Percentiles rank a stretch among this genome's conserved stretches.
phyloP scores from a whole-genome alignment of 2,888 invertebrate species.

The Molorchus minor region DNA sequence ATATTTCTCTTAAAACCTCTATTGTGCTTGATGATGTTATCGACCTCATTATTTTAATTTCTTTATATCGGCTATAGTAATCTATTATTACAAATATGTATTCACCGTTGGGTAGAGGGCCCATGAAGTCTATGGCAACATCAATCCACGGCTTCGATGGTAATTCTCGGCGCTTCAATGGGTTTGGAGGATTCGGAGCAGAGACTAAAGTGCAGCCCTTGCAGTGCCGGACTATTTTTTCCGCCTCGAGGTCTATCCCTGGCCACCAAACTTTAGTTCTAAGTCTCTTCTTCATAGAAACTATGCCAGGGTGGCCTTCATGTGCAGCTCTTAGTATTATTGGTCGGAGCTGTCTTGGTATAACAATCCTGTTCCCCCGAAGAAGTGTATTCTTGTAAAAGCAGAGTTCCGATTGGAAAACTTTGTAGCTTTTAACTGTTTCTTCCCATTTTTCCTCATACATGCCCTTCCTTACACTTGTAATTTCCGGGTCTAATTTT shows the following conservation, averaged over 20 bases:
- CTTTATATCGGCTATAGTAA: too few relatives aligned
- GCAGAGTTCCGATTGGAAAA: conserved; percentile 49
- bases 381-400: conserved; percentile 42
- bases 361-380: conserved; percentile 40
- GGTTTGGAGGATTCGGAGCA: too few relatives aligned
- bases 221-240: too few relatives aligned
- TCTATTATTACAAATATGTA: too few relatives aligned
- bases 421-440: conserved; percentile 16
- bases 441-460: conserved; percentile 19
- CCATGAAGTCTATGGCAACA: too few relatives aligned
- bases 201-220: too few relatives aligned
- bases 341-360: conserved; percentile 36
- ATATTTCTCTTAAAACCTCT: too few relatives aligned
- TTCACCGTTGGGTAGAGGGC: too few relatives aligned
- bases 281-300: conserved; percentile 51
- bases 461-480: conserved; percentile 20
- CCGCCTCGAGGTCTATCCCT: conserved; percentile 46
- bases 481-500: conserved; percentile 22
- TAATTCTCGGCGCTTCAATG: too few relatives aligned
- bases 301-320: conserved; percentile 56
- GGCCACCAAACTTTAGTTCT: conserved; percentile 56
- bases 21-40: too few relatives aligned
- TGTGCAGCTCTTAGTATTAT: conserved; percentile 45
- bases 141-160: too few relatives aligned
- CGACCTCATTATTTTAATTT: too few relatives aligned